These are phyloP conservation scores for Callyntrura guangdongensis DNA, from an alignment of 2,888 invertebrate genomes.

Conservation along the genomic window DNA sequence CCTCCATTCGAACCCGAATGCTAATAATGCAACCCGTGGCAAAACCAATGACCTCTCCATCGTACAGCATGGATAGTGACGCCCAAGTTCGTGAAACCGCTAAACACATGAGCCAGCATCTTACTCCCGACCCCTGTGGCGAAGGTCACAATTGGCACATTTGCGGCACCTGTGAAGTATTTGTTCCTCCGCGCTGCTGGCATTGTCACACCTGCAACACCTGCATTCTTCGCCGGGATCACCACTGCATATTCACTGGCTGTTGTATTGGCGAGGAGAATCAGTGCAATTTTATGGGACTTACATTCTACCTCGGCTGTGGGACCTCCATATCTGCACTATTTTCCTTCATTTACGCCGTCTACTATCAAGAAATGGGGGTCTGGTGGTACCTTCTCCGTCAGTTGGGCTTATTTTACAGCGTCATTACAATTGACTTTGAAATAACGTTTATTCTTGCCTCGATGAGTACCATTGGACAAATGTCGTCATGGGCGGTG, in stretches of 20 bases:
- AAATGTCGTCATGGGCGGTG: slow-evolving; percentile 67
- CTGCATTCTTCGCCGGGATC: slow-evolving; percentile 81
- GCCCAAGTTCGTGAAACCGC: slow-evolving; percentile 69
- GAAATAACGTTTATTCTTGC: slow-evolving; percentile 66
- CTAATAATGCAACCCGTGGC: slow-evolving; percentile 76
- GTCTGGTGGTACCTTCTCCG: slow-evolving; percentile 78
- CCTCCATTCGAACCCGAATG: slow-evolving; percentile 79
- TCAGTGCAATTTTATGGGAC: slow-evolving; percentile 82
- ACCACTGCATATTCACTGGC: slow-evolving; percentile 83
- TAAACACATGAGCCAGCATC: slow-evolving; percentile 80
- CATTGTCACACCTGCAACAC: slow-evolving; percentile 82
- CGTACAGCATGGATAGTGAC: slow-evolving; percentile 37
- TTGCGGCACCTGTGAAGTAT: slow-evolving; percentile 83
- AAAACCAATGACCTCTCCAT: slow-evolving; percentile 36
- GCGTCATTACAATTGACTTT: slow-evolving; percentile 80
- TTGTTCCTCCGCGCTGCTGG: slow-evolving; percentile 83
- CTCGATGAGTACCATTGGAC: slow-evolving; percentile 80
- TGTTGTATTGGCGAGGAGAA: slow-evolving; percentile 84
- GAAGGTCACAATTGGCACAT: slow-evolving; percentile 82
- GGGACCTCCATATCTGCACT: slow-evolving; percentile 68
- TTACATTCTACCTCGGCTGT: slow-evolving; percentile 80
- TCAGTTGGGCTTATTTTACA: slow-evolving; percentile 78
- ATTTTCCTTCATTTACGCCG: slow-evolving; percentile 55
- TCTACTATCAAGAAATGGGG: slow-evolving; percentile 63
- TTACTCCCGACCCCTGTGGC: slow-evolving; percentile 79